Conservation (phyloP, 2,888 invertebrate genomes). For the Allophyes oxyacanthae region DNA sequence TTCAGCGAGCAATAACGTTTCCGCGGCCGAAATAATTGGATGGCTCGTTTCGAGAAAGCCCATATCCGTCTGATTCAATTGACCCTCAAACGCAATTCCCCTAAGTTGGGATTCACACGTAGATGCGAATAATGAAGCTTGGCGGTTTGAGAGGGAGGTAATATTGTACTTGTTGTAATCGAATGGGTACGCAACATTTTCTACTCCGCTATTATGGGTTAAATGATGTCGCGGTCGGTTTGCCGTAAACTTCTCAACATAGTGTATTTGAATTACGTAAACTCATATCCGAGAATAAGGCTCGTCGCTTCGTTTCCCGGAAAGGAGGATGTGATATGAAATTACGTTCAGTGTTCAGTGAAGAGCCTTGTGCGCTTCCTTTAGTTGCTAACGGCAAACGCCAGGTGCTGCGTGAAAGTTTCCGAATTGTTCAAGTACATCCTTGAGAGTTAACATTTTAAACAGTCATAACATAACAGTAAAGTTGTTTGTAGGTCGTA, state of each 20-base stretch:
- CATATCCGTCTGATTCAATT: constrained; percentile 46
- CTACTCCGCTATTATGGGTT: neutral
- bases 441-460: constrained; percentile 48
- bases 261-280: constrained; percentile 28
- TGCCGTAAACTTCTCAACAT: neutral
- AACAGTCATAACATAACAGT: constrained; percentile 16
- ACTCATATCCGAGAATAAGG: constrained; percentile 37
- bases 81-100: constrained; percentile 35
- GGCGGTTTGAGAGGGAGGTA: constrained; percentile 3
- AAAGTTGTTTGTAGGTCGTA: constrained; percentile 29
- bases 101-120: constrained; percentile 21
- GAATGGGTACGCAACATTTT: constrained; percentile 4
- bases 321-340: constrained; percentile 50
- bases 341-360: constrained; percentile 36
- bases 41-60: constrained; percentile 47
- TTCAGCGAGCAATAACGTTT: constrained; percentile 52
- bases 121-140: constrained; percentile 36
- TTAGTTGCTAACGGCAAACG: constrained; percentile 25
- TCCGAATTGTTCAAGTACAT: constrained; percentile 36
- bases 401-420: constrained; percentile 40
- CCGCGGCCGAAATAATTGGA: constrained; percentile 54
- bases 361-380: constrained; percentile 58
- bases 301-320: constrained; percentile 50
- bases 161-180: constrained; percentile 10
- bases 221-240: neutral